A percentile compares a stretch with the other conserved stretches of the same genome.
phyloP scores from a whole-genome alignment of 2,888 invertebrate species.

The Cryptocheilus praepositus region DNA sequence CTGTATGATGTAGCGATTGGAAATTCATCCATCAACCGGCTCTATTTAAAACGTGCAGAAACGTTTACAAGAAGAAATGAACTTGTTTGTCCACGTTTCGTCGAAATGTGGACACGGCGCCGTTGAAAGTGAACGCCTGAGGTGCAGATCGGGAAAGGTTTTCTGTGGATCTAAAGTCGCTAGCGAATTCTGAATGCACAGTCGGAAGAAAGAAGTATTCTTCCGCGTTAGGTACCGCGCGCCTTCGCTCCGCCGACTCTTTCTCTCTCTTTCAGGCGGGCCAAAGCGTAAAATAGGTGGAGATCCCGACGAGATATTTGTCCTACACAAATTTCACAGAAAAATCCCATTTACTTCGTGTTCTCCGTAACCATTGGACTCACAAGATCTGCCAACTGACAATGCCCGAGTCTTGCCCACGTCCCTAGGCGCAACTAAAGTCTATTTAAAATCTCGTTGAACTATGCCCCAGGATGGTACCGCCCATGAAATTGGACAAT shows the following conservation, averaged over 20 bases:
- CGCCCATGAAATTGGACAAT: slow-evolving; percentile 63
- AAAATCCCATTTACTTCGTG: slow-evolving; percentile 46
- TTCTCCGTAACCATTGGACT: slow-evolving; percentile 14
- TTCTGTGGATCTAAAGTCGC: neutral
- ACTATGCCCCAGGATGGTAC: slow-evolving; percentile 52
- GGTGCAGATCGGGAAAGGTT: neutral
- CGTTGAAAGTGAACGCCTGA: neutral
- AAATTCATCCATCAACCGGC: too few species aligned
- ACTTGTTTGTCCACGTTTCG: too few species aligned
- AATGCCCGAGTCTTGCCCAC: slow-evolving; percentile 51
- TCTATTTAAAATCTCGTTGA: slow-evolving; percentile 64
- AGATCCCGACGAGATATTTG: slow-evolving; percentile 49
- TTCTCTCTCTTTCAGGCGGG: neutral
- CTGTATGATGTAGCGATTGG: too few species aligned
- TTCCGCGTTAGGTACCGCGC: neutral
- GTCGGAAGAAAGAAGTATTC: neutral
- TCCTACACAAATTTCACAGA: slow-evolving; percentile 60
- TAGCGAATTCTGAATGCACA: neutral
- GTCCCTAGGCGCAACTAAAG: slow-evolving; percentile 52
- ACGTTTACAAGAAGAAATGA: too few species aligned
- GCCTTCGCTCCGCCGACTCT: neutral
- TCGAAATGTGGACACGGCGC: neutral
- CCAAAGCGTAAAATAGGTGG: slow-evolving; percentile 21
- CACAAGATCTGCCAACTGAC: slow-evolving; percentile 27
- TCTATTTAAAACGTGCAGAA: too few species aligned